phyloP scores from a whole-genome alignment of 2,888 invertebrate genomes.

The Tuta absoluta region DNA sequence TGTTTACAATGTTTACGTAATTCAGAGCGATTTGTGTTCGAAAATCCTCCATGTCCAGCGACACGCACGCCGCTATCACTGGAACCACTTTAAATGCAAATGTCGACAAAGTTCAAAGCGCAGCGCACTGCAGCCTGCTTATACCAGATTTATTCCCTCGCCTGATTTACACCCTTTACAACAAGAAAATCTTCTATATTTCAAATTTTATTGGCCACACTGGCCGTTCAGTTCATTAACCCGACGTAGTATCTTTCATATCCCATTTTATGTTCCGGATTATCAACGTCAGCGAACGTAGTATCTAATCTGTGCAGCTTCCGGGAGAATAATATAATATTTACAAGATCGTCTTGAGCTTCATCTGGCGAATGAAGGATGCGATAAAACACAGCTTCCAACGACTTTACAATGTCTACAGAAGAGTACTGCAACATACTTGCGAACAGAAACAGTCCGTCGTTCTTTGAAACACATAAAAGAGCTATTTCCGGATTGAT shows the following conservation, averaged over 20 bases:
- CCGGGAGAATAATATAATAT: slow-evolving; percentile 4
- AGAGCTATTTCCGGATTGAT: neutral
- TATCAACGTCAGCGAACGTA: neutral
- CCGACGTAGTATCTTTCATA: slow-evolving; percentile 19
- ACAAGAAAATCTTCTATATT: slow-evolving; percentile 20
- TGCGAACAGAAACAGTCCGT: neutral
- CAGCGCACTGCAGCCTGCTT: slow-evolving; percentile 48
- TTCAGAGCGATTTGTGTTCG: slow-evolving; percentile 43
- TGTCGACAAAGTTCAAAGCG: slow-evolving; percentile 52
- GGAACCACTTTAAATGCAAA: slow-evolving; percentile 69
- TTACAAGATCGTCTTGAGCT: slow-evolving; percentile 11
- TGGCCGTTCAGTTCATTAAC: neutral
- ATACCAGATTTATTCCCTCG: slow-evolving; percentile 38
- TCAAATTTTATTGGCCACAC: slow-evolving; percentile 14
- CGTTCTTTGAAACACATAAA: slow-evolving; percentile 17
- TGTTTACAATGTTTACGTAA: slow-evolving; percentile 45
- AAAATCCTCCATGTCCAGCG: slow-evolving; percentile 37
- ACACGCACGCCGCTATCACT: slow-evolving; percentile 51
- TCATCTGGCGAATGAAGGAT: slow-evolving; percentile 1
- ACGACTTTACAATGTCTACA: slow-evolving; percentile 18
- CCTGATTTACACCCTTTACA: slow-evolving; percentile 36
- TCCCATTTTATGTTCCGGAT: slow-evolving; percentile 10
- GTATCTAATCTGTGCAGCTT: slow-evolving; percentile 12
- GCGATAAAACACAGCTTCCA: slow-evolving; percentile 14
- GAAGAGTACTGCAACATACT: neutral